Conservation (phyloP, 2,113 vertebrate species). For the Poecile atricapillus region DNA sequence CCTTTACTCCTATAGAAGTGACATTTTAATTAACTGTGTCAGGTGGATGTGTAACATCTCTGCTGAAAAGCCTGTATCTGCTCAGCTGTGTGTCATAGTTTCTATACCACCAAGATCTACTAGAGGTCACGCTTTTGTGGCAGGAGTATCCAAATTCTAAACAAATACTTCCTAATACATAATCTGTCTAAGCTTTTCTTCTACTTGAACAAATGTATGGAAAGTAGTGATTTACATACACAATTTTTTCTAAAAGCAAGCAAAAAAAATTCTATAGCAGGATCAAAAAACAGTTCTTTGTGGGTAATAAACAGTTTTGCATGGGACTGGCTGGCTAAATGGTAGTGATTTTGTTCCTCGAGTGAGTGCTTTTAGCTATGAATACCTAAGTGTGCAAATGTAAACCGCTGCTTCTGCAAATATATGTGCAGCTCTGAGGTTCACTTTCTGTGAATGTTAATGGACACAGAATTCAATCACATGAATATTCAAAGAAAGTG, state of each 20-base stretch:
- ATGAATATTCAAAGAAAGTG: conserved; percentile 50
- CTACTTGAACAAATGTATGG: background rate
- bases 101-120: background rate
- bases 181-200: conserved; percentile 2
- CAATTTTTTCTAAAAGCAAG: background rate
- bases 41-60: conserved; percentile 59
- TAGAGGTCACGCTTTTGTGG: background rate
- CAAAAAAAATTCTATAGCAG: background rate
- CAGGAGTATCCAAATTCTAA: conserved; percentile 9
- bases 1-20: conserved; percentile 59
- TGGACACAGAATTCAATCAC: conserved; percentile 21
- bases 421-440: conserved; percentile 7
- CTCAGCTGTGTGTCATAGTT: conserved; percentile 48
- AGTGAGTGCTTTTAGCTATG: conserved; percentile 32
- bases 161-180: background rate
- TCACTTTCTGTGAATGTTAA: conserved; percentile 47
- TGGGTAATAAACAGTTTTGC: conserved; percentile 29
- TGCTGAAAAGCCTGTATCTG: conserved; percentile 54
- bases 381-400: conserved; percentile 50
- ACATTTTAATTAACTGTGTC: conserved; percentile 67
- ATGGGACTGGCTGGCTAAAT: background rate
- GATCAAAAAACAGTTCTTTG: conserved; percentile 14
- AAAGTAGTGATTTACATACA: conserved; percentile 1
- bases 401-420: background rate
- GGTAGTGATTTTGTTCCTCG: background rate